phyloP scores from a whole-genome alignment of 2,113 vertebrate genomes.

The Dipodomys stephensi region DNA sequence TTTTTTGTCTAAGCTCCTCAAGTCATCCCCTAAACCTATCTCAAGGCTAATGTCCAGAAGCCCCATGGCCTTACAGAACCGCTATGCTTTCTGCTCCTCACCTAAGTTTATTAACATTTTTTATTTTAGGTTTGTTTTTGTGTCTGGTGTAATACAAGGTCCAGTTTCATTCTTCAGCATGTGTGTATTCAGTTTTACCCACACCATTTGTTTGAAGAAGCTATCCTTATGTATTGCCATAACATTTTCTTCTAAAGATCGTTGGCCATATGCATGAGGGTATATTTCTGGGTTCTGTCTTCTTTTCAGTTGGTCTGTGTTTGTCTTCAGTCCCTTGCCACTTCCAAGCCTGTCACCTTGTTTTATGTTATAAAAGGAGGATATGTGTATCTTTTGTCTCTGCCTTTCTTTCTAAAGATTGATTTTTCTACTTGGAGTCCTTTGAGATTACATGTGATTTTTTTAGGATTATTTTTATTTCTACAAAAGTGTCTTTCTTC shows the following conservation, averaged over 20 bases:
- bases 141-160: neutral
- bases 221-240: neutral
- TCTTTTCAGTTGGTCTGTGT: neutral
- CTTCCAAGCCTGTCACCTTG: neutral
- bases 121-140: neutral
- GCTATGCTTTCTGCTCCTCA: neutral
- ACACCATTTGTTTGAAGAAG: neutral
- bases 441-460: neutral
- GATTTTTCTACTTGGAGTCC: neutral
- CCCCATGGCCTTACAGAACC: neutral
- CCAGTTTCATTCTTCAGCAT: neutral
- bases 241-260: neutral
- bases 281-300: neutral
- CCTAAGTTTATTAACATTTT: neutral
- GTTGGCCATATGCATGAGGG: neutral
- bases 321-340: neutral
- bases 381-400: too few relatives aligned
- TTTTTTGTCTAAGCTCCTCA: neutral
- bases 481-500: neutral
- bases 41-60: neutral
- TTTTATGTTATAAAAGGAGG: neutral
- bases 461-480: neutral
- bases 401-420: neutral
- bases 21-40: neutral
- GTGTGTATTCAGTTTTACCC: neutral